phyloP scores from a whole-genome alignment of 1,140 invertebrate genomes.

The Cotesia glomerata region DNA sequence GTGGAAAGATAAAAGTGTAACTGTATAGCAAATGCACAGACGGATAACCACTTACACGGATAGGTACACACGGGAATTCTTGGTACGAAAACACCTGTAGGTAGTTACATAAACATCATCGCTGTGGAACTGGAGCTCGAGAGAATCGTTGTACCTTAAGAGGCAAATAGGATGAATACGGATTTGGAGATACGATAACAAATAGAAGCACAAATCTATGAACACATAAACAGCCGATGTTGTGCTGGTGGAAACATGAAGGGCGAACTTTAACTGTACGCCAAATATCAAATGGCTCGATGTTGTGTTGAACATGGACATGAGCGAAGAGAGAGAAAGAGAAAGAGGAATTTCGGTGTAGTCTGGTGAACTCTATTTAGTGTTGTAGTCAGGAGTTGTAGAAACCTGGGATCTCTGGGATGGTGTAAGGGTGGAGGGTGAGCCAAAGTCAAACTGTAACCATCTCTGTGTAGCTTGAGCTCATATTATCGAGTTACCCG shows the following conservation, averaged over 20 bases:
- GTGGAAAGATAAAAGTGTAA: neutral
- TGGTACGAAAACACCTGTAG: constrained; percentile 24
- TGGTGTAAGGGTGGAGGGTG: neutral
- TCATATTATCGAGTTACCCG: constrained; percentile 53
- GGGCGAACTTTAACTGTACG: neutral
- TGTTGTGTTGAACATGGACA: neutral
- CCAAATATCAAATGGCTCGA: neutral
- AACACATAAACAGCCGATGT: constrained; percentile 4
- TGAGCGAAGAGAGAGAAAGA: neutral
- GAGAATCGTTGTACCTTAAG: neutral
- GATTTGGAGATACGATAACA: constrained; percentile 8
- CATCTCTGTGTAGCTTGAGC: constrained; percentile 33
- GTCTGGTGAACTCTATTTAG: no score
- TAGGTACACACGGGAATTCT: constrained; percentile 1
- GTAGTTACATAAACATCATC: constrained; percentile 22
- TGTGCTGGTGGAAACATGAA: neutral
- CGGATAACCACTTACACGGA: neutral
- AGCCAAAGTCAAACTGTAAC: constrained; percentile 44
- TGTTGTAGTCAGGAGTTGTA: no score
- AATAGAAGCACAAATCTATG: constrained; percentile 21
- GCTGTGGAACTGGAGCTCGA: neutral
- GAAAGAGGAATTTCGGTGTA: neutral
- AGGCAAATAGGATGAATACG: neutral
- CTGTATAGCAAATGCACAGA: neutral
- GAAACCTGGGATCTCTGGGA: no score